phyloP scores from a whole-genome alignment of 2,797 vertebrate genomes.

The Gymnodraco acuticeps region DNA sequence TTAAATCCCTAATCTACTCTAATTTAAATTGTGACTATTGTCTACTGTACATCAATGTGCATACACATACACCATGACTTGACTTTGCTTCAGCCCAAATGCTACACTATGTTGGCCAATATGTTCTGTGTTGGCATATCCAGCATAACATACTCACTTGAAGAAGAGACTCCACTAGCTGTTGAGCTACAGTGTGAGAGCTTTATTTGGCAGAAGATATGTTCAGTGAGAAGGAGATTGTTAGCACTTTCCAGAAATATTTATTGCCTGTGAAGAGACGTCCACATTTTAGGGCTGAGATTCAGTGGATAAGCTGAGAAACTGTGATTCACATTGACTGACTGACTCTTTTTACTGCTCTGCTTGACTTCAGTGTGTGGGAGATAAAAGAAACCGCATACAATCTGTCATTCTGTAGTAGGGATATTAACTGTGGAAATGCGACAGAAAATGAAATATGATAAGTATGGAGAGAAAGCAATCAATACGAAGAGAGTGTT shows the following conservation, averaged over 20 bases:
- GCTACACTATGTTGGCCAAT: slow-evolving; percentile 28
- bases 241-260: slow-evolving; percentile 61
- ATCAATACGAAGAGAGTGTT: slow-evolving; percentile 40
- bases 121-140: slow-evolving; percentile 42
- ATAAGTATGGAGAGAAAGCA: slow-evolving; percentile 46
- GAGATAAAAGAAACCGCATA: slow-evolving; percentile 56
- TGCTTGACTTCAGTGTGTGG: slow-evolving; percentile 48
- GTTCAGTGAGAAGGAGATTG: slow-evolving; percentile 42
- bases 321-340: slow-evolving; percentile 58
- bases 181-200: slow-evolving; percentile 57
- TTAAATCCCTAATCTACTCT: slow-evolving; percentile 32
- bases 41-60: slow-evolving; percentile 15
- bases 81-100: slow-evolving; percentile 24
- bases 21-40: slow-evolving; percentile 39
- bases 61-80: slow-evolving; percentile 16
- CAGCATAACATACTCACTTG: slow-evolving; percentile 36
- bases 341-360: slow-evolving; percentile 47
- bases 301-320: slow-evolving; percentile 43
- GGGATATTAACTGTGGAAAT: slow-evolving; percentile 56
- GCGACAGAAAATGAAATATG: slow-evolving; percentile 52
- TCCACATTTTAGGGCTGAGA: slow-evolving; percentile 47
- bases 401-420: slow-evolving; percentile 58
- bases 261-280: slow-evolving; percentile 58
- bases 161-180: slow-evolving; percentile 38
- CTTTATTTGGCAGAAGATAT: slow-evolving; percentile 66